A percentile compares a stretch with the other conserved stretches of the same genome.
These are phyloP conservation scores for Oncorhynchus masou DNA, from an alignment of 2,113 vertebrate species.

Conservation along the genomic window DNA sequence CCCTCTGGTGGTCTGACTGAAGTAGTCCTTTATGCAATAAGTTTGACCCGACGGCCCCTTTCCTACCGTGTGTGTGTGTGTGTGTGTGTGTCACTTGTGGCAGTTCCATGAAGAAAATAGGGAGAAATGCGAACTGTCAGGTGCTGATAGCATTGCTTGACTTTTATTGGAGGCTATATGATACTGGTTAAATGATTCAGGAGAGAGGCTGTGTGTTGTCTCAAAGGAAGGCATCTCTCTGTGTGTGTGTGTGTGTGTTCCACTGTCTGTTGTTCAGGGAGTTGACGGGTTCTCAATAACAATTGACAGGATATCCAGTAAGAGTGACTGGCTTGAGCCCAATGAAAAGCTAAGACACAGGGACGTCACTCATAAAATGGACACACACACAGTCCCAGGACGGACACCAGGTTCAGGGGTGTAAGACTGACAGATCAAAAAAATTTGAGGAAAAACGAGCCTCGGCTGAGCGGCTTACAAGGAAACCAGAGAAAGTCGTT, in stretches of 20 bases:
- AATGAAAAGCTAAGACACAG: slow-evolving; percentile 48
- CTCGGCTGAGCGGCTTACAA: no score
- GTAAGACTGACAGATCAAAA: background rate
- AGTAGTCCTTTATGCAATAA: background rate
- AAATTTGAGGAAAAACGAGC: no score
- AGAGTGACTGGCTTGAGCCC: slow-evolving; percentile 16
- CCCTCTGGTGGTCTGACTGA: background rate
- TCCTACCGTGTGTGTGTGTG: background rate
- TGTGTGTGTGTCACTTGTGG: slow-evolving; percentile 34
- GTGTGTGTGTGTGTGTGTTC: background rate
- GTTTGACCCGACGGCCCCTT: no score
- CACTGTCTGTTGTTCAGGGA: slow-evolving; percentile 2
- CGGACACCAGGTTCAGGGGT: background rate
- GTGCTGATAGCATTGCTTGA: slow-evolving; percentile 41
- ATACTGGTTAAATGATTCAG: slow-evolving; percentile 68
- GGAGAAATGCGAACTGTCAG: slow-evolving; percentile 51
- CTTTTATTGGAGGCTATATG: slow-evolving; percentile 54
- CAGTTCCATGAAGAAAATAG: slow-evolving; percentile 45
- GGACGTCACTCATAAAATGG: slow-evolving; percentile 25
- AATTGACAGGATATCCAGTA: slow-evolving; percentile 68
- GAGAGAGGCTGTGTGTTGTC: slow-evolving; percentile 17
- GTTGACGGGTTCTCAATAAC: slow-evolving; percentile 38
- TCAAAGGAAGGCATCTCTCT: slow-evolving; percentile 1
- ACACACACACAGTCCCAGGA: slow-evolving; percentile 20
- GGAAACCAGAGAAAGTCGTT: no score